Conservation (phyloP, 2,797 vertebrate species). For the Aphelocoma californica region DNA sequence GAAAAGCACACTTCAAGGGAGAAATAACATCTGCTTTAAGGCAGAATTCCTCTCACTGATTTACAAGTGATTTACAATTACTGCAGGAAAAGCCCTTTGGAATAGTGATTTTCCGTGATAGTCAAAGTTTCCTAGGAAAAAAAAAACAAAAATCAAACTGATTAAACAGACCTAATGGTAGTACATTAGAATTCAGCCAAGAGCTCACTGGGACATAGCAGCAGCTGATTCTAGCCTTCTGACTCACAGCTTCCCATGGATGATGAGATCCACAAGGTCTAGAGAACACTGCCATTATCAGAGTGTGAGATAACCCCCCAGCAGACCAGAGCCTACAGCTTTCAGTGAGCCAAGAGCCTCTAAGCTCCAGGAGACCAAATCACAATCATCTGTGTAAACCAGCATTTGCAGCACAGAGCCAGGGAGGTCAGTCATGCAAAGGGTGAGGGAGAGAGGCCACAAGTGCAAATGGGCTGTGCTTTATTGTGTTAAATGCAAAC, state of each 20-base stretch:
- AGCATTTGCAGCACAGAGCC: not conserved
- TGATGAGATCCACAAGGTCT: not conserved
- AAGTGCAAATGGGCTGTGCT: not conserved
- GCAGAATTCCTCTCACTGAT: not conserved
- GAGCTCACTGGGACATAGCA: not conserved
- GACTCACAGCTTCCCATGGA: not conserved
- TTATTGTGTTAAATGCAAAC: not conserved
- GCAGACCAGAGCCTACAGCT: not conserved
- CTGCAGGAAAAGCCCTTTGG: not conserved
- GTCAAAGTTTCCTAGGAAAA: not conserved
- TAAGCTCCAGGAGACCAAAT: not conserved
- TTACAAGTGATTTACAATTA: not conserved
- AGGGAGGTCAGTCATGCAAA: not conserved
- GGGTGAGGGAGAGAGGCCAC: not conserved
- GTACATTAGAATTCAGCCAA: not conserved
- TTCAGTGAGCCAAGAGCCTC: not conserved
- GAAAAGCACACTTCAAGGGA: not conserved
- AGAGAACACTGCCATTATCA: not conserved
- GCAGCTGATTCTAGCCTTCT: not conserved
- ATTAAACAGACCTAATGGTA: not conserved
- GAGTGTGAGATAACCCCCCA: not conserved
- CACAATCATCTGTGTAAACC: not conserved
- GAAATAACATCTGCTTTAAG: not conserved
- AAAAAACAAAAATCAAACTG: not conserved
- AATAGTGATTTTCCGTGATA: not conserved